A percentile compares a stretch with the other conserved stretches of the same genome.
Evolutionary conservation across 2,888 invertebrate genomes (phyloP).

Genomic region (Trissolcus brochymenae): DNA sequence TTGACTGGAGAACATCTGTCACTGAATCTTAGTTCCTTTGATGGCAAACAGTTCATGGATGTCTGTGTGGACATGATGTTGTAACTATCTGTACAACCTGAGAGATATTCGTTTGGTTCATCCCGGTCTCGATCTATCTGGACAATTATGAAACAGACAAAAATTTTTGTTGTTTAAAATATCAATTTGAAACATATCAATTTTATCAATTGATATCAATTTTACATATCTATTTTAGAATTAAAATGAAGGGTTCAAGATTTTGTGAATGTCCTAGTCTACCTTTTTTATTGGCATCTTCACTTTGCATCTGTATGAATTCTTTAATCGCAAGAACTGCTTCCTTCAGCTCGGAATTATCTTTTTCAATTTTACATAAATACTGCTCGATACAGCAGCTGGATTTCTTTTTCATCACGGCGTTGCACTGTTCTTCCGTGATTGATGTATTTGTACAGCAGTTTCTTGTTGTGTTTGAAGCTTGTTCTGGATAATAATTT

Average conservation of each 20-base stretch:
- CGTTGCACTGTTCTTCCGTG: constrained; percentile 30
- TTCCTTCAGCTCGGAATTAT: constrained; percentile 22
- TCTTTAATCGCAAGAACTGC: constrained; percentile 9
- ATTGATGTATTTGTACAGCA: constrained; percentile 36
- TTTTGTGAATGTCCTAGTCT: constrained; percentile 1
- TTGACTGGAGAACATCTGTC: no score
- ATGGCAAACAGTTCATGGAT: no score
- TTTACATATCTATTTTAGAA: neutral
- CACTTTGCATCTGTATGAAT: constrained; percentile 7
- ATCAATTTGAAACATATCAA: no score
- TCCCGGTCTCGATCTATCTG: no score
- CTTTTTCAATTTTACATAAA: constrained; percentile 31
- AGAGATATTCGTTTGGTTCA: no score
- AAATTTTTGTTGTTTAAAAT: no score
- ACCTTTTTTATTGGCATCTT: constrained; percentile 15
- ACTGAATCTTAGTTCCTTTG: no score
- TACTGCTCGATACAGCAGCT: constrained; percentile 37
- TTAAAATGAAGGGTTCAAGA: neutral
- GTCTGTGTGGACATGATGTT: no score
- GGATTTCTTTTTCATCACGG: constrained; percentile 34
- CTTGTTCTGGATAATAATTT: constrained; percentile 12
- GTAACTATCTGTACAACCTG: no score
- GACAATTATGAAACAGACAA: no score
- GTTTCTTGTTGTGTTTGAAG: constrained; percentile 7
- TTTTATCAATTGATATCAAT: no score